Base-by-base conservation (phyloP, 2,113 vertebrate genomes). In the Microtus ochrogaster region DNA sequence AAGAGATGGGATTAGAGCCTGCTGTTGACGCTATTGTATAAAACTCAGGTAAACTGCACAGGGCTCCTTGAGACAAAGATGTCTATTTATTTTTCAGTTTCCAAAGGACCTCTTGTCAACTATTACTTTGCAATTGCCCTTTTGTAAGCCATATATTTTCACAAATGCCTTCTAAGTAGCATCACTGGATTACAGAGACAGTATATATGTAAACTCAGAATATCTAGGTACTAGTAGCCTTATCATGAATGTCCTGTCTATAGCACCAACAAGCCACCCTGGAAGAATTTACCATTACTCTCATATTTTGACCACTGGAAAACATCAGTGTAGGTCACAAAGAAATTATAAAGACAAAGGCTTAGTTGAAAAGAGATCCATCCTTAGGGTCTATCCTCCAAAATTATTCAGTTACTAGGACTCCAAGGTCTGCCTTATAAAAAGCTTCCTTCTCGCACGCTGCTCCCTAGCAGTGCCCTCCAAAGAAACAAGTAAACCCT, bases 401-500 rank as follows among this genome's bases (percentile, higher is more conserved):
- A 86, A 36, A 66, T 58, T 90, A 89, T 68, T 94, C 28, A 55
- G 82, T 89, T 82, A 91, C 89, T 86, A 94, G 70, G 68, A 87
- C 4, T 41, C 22, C 47, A 44, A 4, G 49, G 68, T 92, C 16
- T 24, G 3, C 24, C 52, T 93, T 68, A 49, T 66, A 87, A 2
- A 85, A 68, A 86, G 47, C 17, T 76, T 58, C 55, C 58, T n/a
- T 10, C 74, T 52, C 28, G 44, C 22, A 79, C 13, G 22, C 22
- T 28, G 22, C 21, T 47, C 33, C 41, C 33, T 7, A 16, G 41
- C 61, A 78, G 22, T 14, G 28, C 66, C 36, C 24, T 58, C 65
- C 33, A 44, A 36, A 77, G 61, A 49, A 63, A 24, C 30, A 76
- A 44, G 55, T 63, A 90, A 84, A 0, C 24, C 52, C 28, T 30